phyloP scores from a whole-genome alignment of 2,888 invertebrate genomes.

The Timema cristinae region DNA sequence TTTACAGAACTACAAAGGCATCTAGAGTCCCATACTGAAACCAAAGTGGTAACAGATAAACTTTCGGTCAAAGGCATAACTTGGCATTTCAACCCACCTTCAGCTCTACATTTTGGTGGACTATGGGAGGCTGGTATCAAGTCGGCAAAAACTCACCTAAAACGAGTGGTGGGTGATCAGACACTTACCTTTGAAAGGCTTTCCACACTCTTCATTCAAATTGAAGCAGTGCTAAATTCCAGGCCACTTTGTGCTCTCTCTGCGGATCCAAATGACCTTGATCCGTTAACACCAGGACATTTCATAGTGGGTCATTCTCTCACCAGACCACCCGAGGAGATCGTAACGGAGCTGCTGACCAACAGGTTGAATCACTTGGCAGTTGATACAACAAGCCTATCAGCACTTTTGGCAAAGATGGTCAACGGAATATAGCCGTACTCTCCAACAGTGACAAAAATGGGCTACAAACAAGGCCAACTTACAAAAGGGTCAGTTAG shows the following conservation, averaged over 20 bases:
- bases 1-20: conserved; percentile 30
- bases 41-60: no score
- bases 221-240: conserved; percentile 30
- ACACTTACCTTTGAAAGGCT: conserved; percentile 31
- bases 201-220: conserved; percentile 26
- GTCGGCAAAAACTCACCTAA: conserved; percentile 31
- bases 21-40: conserved; percentile 15
- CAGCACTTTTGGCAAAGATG: conserved; percentile 28
- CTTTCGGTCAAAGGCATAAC: conserved; percentile 18
- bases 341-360: conserved; percentile 11
- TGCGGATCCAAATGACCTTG: conserved; percentile 5
- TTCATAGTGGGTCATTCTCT: conserved; percentile 27
- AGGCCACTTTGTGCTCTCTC: conserved; percentile 26
- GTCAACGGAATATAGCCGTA: conserved; percentile 17
- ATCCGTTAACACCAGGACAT: conserved; percentile 23
- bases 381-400: conserved; percentile 18
- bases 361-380: conserved; percentile 25
- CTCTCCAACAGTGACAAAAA: conserved; percentile 20
- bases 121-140: conserved; percentile 29
- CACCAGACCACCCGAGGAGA: conserved; percentile 10
- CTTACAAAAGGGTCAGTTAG: neutral
- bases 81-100: conserved; percentile 34
- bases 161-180: conserved; percentile 21
- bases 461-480: conserved; percentile 2
- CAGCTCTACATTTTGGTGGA: conserved; percentile 32